Conservation (phyloP, 2,797 vertebrate species). For the Epinephelus awoara region DNA sequence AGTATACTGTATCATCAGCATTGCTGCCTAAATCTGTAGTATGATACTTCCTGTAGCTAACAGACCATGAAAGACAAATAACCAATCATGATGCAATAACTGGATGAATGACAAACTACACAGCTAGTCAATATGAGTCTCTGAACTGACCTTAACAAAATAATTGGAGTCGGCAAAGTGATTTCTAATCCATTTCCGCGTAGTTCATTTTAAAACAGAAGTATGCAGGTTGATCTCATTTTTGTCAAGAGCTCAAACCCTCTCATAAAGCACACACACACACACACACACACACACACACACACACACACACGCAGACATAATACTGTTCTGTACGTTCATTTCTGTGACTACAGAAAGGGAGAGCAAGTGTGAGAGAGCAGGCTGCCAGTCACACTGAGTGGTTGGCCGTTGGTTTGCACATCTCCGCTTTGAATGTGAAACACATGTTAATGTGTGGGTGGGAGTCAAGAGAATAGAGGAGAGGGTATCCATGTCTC, state of each 20-base stretch:
- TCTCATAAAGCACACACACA: not conserved
- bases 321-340: slow-evolving; percentile 51
- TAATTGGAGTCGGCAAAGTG: not conserved
- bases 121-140: not conserved
- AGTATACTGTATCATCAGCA: not conserved
- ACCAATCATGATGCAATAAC: not conserved
- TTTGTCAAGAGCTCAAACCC: slow-evolving; percentile 17
- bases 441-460: slow-evolving; percentile 89
- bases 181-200: slow-evolving; percentile 1
- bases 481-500: slow-evolving; percentile 89
- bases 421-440: slow-evolving; percentile 87
- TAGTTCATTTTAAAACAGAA: slow-evolving; percentile 15
- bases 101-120: too few species aligned
- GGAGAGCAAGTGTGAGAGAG: slow-evolving; percentile 44
- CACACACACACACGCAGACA: slow-evolving; percentile 8
- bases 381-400: slow-evolving; percentile 77
- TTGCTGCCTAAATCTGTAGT: not conserved
- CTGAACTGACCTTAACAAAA: slow-evolving; percentile 1
- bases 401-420: slow-evolving; percentile 82
- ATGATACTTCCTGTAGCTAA: not conserved
- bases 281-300: slow-evolving; percentile 13
- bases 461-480: slow-evolving; percentile 87
- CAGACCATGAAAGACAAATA: slow-evolving; percentile 1
- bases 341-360: slow-evolving; percentile 53
- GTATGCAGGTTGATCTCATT: slow-evolving; percentile 12